Percentiles rank a stretch among this genome's conserved stretches.
Conservation (phyloP, 1,140 invertebrate species). For the Vollenhovia emeryi region DNA sequence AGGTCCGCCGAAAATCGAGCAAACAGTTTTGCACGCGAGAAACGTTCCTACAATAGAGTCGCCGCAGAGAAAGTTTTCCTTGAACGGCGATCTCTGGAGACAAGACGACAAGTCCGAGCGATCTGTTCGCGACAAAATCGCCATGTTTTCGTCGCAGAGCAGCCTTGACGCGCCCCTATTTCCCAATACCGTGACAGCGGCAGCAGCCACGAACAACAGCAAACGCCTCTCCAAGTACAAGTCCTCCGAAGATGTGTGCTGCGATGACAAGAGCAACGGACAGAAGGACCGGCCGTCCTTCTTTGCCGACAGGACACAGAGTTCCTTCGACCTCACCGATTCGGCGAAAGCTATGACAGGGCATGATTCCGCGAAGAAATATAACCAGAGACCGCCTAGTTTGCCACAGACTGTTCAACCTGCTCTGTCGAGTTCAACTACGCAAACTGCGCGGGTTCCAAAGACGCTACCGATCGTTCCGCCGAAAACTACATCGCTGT, state of each 20-base stretch:
- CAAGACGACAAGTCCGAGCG: constrained; percentile 92
- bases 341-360: constrained; percentile 49
- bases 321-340: constrained; percentile 80
- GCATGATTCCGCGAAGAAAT: constrained; percentile 53
- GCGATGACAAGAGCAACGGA: constrained; percentile 70
- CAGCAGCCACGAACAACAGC: constrained; percentile 71
- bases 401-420: constrained; percentile 68
- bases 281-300: constrained; percentile 67
- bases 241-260: constrained; percentile 86
- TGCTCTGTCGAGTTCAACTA: background rate
- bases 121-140: constrained; percentile 94
- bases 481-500: constrained; percentile 32
- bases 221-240: constrained; percentile 82
- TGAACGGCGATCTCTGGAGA: constrained; percentile 82
- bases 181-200: constrained; percentile 66
- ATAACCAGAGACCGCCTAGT: constrained; percentile 66
- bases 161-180: constrained; percentile 78
- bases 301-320: constrained; percentile 78
- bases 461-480: constrained; percentile 52
- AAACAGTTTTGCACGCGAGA: constrained; percentile 46
- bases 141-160: constrained; percentile 90
- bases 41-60: constrained; percentile 52
- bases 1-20: constrained; percentile 78
- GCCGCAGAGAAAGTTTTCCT: constrained; percentile 73
- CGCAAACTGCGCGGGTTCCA: constrained; percentile 19